Evolutionary conservation across 2,797 vertebrate genomes (phyloP).

Genomic region (Notolepis coatsorum): DNA sequence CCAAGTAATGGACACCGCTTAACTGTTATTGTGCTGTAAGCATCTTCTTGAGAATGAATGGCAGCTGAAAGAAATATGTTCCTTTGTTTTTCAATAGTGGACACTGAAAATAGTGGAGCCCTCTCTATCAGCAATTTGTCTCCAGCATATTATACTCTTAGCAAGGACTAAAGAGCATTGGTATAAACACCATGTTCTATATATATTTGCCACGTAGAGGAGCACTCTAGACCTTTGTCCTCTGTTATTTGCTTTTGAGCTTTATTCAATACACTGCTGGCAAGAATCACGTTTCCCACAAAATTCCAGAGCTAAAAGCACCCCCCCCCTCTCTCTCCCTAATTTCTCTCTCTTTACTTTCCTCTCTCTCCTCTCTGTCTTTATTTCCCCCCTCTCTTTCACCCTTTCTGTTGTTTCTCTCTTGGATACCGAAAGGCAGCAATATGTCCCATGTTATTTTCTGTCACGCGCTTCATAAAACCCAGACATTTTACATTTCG

Average conservation of each 20-base stretch:
- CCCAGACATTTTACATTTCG: conserved; percentile 1
- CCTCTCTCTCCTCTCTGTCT: neutral
- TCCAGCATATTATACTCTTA: conserved; percentile 34
- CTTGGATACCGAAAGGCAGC: conserved; percentile 12
- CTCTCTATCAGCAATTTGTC: conserved; percentile 7
- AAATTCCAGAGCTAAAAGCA: conserved; percentile 58
- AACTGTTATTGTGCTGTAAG: conserved; percentile 9
- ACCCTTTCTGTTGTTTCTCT: neutral
- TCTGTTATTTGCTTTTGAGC: conserved; percentile 63
- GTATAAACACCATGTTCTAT: conserved; percentile 12
- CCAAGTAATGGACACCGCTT: neutral
- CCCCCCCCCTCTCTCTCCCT: conserved; percentile 4
- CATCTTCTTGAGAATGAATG: conserved; percentile 8
- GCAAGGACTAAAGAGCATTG: conserved; percentile 19
- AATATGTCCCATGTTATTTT: neutral
- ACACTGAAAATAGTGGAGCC: neutral
- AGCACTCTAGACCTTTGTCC: conserved; percentile 30
- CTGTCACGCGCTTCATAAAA: conserved; percentile 18
- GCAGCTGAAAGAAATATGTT: neutral
- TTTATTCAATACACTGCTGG: conserved; percentile 70
- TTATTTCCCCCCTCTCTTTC: neutral
- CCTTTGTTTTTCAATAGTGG: neutral
- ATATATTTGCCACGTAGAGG: conserved; percentile 26
- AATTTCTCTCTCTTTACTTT: conserved; percentile 1
- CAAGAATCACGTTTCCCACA: conserved; percentile 74